Evolutionary conservation across 2,797 vertebrate species (phyloP).

Genomic region (Coracias cyanogaster): DNA sequence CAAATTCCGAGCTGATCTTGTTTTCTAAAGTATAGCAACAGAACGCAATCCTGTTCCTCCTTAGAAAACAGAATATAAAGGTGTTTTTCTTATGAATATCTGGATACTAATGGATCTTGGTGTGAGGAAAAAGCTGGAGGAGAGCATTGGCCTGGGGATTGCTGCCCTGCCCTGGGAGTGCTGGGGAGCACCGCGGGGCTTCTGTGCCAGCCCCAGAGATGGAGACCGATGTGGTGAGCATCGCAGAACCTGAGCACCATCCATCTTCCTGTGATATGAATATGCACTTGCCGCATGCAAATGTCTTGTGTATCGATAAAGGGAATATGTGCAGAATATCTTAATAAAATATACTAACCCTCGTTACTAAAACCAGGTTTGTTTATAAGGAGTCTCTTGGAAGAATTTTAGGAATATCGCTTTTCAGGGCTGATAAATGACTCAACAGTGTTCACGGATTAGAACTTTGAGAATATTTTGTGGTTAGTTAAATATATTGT

Average conservation of each 20-base stretch:
- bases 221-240: background rate
- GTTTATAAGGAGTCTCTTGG: background rate
- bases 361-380: background rate
- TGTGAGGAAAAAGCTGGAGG: background rate
- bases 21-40: background rate
- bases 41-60: background rate
- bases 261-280: background rate
- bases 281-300: background rate
- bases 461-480: background rate
- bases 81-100: background rate
- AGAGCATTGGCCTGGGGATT: slow-evolving; percentile 2
- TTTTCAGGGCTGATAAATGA: background rate
- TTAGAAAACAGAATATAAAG: background rate
- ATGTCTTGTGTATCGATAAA: background rate
- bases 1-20: background rate
- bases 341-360: background rate
- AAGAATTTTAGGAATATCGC: background rate
- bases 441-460: background rate
- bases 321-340: background rate
- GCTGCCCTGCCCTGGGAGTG: background rate
- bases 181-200: background rate
- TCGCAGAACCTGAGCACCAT: background rate
- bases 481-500: background rate
- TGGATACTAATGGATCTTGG: background rate
- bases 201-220: background rate